A percentile compares a stretch with the other conserved stretches of the same genome.
These are phyloP conservation scores for Fistularia tabacaria DNA, from an alignment of 2,797 vertebrate species.

Conservation along the genomic window DNA sequence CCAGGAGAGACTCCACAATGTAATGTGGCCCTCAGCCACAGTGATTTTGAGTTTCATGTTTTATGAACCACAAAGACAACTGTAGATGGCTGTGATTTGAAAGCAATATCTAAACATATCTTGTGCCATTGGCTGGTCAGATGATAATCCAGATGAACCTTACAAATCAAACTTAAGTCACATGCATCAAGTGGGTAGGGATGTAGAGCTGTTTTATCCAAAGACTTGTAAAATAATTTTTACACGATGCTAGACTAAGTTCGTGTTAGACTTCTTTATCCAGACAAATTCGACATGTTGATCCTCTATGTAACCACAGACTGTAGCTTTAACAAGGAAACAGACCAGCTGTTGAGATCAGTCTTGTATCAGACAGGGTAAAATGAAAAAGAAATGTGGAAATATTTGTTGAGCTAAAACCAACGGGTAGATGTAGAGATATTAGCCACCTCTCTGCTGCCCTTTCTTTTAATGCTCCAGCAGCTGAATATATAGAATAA, in stretches of 20 bases:
- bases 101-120: slow-evolving; percentile 25
- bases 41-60: slow-evolving; percentile 50
- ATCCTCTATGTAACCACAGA: slow-evolving; percentile 57
- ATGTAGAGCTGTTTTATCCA: slow-evolving; percentile 23
- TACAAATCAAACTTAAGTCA: background rate
- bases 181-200: slow-evolving; percentile 19
- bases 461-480: slow-evolving; percentile 62
- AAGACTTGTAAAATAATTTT: slow-evolving; percentile 32
- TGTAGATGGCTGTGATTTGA: slow-evolving; percentile 46
- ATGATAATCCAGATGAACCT: slow-evolving; percentile 14
- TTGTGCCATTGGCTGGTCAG: slow-evolving; percentile 18
- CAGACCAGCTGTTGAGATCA: slow-evolving; percentile 75
- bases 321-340: slow-evolving; percentile 60
- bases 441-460: slow-evolving; percentile 67
- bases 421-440: slow-evolving; percentile 75
- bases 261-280: slow-evolving; percentile 38
- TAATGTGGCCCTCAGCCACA: slow-evolving; percentile 48
- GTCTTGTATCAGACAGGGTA: slow-evolving; percentile 58
- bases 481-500: slow-evolving; percentile 64
- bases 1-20: slow-evolving; percentile 30
- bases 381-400: slow-evolving; percentile 67
- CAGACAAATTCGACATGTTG: slow-evolving; percentile 51
- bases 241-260: slow-evolving; percentile 26
- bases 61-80: slow-evolving; percentile 63
- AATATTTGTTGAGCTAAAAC: slow-evolving; percentile 75